Percentiles rank a stretch among this genome's conserved stretches.
Evolutionary conservation across 2,113 vertebrate genomes (phyloP).

Genomic region (Gambusia affinis): DNA sequence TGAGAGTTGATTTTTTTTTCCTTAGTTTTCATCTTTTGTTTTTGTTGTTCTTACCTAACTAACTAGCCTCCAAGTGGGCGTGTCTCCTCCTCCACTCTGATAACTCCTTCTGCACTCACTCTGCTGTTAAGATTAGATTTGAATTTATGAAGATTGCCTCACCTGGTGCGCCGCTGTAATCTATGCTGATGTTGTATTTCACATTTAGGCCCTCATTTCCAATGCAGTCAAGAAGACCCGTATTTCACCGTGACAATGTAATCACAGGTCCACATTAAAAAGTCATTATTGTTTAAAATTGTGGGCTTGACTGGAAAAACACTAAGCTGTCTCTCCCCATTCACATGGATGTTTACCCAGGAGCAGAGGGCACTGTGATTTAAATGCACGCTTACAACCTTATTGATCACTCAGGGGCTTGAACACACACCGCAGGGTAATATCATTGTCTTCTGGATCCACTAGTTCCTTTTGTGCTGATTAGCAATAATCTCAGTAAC

Average conservation of each 20-base stretch:
- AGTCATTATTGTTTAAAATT: slow-evolving; percentile 99
- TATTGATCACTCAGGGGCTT: slow-evolving; percentile 85
- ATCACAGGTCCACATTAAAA: slow-evolving; percentile 99
- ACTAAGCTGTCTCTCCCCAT: slow-evolving; percentile 93
- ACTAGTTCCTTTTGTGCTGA: slow-evolving; percentile 82
- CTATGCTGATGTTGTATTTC: slow-evolving; percentile 88
- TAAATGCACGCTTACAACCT: slow-evolving; percentile 84
- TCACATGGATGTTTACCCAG: slow-evolving; percentile 92
- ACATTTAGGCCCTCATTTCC: slow-evolving; percentile 87
- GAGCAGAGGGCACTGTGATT: slow-evolving; percentile 88
- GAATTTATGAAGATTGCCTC: slow-evolving; percentile 99
- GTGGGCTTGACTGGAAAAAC: slow-evolving; percentile 93
- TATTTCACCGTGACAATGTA: slow-evolving; percentile 99
- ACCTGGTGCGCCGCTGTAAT: slow-evolving; percentile 85
- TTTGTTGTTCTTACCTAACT: not conserved
- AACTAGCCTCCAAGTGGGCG: slow-evolving; percentile 23
- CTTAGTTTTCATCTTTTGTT: no score
- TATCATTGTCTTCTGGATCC: slow-evolving; percentile 65
- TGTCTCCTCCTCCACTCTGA: slow-evolving; percentile 58
- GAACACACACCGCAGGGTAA: slow-evolving; percentile 35
- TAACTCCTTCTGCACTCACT: slow-evolving; percentile 81
- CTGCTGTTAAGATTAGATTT: slow-evolving; percentile 93
- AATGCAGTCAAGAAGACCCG: slow-evolving; percentile 87
- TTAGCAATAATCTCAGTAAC: slow-evolving; percentile 86
- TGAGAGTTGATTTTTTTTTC: no score